Conservation (phyloP, 2,888 invertebrate genomes). For the Watsonalla cultraria region DNA sequence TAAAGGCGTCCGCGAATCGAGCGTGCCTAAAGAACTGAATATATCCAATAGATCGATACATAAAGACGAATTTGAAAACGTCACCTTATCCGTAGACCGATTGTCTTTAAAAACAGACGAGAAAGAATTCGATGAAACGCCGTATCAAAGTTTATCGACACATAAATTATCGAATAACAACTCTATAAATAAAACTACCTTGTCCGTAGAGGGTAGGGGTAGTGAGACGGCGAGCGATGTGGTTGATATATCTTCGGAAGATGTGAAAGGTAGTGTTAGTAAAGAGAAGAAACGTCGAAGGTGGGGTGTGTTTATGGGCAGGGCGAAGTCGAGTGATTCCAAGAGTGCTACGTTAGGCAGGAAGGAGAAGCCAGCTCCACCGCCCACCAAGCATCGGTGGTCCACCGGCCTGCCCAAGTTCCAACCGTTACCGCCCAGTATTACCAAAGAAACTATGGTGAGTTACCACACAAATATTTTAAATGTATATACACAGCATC, state of each 20-base stretch:
- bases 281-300: slow-evolving; percentile 82
- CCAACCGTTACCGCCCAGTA: slow-evolving; percentile 85
- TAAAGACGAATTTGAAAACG: slow-evolving; percentile 48
- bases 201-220: slow-evolving; percentile 22
- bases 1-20: slow-evolving; percentile 60
- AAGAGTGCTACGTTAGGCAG: slow-evolving; percentile 85
- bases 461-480: slow-evolving; percentile 25
- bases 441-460: slow-evolving; percentile 89
- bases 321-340: slow-evolving; percentile 77
- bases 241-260: slow-evolving; percentile 20
- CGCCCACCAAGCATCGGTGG: slow-evolving; percentile 81
- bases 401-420: slow-evolving; percentile 84
- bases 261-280: slow-evolving; percentile 37
- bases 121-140: slow-evolving; percentile 61
- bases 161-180: slow-evolving; percentile 58
- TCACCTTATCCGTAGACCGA: slow-evolving; percentile 46
- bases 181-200: slow-evolving; percentile 39
- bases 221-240: slow-evolving; percentile 66
- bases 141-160: slow-evolving; percentile 67
- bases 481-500: neutral
- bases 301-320: slow-evolving; percentile 84
- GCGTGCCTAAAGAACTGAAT: slow-evolving; percentile 54
- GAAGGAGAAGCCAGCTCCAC: slow-evolving; percentile 74
- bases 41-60: slow-evolving; percentile 40
- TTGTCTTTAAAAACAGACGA: slow-evolving; percentile 53